Evolutionary conservation across 2,113 vertebrate genomes (phyloP), one percentile per base, ranked within the genome.

Genomic region (Chionodraco myersi): DNA sequence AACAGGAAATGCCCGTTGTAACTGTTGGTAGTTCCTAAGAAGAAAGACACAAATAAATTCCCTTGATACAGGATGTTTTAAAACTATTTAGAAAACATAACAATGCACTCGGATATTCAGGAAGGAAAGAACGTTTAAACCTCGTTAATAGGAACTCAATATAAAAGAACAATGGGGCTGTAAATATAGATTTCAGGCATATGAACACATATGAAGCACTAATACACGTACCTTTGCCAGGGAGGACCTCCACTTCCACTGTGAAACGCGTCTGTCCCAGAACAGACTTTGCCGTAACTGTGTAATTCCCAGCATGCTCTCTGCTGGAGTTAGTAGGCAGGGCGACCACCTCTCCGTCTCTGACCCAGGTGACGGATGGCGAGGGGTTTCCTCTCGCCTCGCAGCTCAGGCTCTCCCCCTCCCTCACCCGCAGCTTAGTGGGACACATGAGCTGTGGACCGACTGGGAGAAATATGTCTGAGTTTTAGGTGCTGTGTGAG

Each of bases 341-440:
- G 14, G 18, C 44, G 2, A 91, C 72, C 49, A 7, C 52, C 49
- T 75, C 79, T 1, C 89, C 92, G 0, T 91, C 82, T 58, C 69
- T 86, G 30, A 59, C 66, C 90, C 91, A 92, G 9, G 64, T 89
- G 60, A 92, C 90, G 1, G 9, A 49, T 3, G 90, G 87, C 12
- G 23, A 23, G 4, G 89, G 90, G 76, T 92, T 93, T 69, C 87
- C 88, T 77, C 49, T 72, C 47, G 89, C 89, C 13, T 90, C 80
- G 21, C 87, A 89, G 52, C 15, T 21, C 12, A 91, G 12, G n/a
- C n/a, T 41, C 41, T 87, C 71, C 1, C 91, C 91, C 26, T 87
- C 79, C 41, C 9, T 83, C 49, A 86, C 73, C 6, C 30, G 75
- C 4, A 86, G 69, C 36, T 88, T 86, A 34, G 45, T 14, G 0